A percentile compares a stretch with the other conserved stretches of the same genome.
These are phyloP conservation scores for Caenorhabditis wallacei DNA, from an alignment of 2,888 invertebrate genomes.

Conservation along the genomic window DNA sequence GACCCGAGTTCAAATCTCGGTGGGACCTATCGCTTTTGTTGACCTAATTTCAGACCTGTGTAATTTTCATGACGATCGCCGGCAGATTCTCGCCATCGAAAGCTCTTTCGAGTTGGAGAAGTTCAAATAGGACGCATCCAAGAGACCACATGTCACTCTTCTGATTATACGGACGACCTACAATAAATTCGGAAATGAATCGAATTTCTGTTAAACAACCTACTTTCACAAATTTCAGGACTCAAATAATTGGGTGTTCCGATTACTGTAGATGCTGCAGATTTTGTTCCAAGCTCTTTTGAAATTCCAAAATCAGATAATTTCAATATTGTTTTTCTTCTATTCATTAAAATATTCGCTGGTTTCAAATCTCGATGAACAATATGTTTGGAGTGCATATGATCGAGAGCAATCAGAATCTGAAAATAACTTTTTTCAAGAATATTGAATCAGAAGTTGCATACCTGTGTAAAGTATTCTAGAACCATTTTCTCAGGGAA, in stretches of 20 bases:
- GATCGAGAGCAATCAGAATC: slow-evolving; percentile 89
- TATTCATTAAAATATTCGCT: slow-evolving; percentile 90
- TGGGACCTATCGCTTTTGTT: slow-evolving; percentile 70
- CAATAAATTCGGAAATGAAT: too few relatives aligned
- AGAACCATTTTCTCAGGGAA: slow-evolving; percentile 86
- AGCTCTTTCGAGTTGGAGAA: slow-evolving; percentile 68
- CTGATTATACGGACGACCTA: slow-evolving; percentile 85
- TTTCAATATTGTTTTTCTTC: slow-evolving; percentile 84
- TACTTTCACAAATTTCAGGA: slow-evolving; percentile 90
- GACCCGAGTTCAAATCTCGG: slow-evolving; percentile 77
- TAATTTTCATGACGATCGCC: slow-evolving; percentile 76
- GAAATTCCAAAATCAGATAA: slow-evolving; percentile 76
- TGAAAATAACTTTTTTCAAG: slow-evolving; percentile 85
- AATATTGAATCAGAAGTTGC: too few relatives aligned
- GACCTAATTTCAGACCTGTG: slow-evolving; percentile 52
- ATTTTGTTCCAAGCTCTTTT: slow-evolving; percentile 84
- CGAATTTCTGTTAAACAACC: slow-evolving; percentile 84
- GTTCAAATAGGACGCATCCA: slow-evolving; percentile 90
- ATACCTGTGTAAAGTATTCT: slow-evolving; percentile 80
- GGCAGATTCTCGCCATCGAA: slow-evolving; percentile 76
- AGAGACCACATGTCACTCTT: slow-evolving; percentile 93
- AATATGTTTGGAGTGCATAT: slow-evolving; percentile 89
- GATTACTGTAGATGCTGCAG: slow-evolving; percentile 86
- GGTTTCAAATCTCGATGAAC: slow-evolving; percentile 92
- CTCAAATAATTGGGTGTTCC: slow-evolving; percentile 92